Conservation (phyloP, 2,888 invertebrate genomes). For the Rosalia funebris region DNA sequence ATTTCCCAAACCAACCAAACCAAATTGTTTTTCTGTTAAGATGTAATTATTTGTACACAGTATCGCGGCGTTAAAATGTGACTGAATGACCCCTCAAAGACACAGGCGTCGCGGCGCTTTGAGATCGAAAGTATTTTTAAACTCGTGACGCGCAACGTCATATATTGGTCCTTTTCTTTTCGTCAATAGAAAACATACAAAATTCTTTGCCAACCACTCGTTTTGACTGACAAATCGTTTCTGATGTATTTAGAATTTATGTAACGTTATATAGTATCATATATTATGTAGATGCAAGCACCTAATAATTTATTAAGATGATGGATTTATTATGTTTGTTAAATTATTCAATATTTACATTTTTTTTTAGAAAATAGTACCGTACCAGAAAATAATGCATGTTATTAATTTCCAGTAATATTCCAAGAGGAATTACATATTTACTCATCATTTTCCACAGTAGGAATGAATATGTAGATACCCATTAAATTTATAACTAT, state of each 20-base stretch:
- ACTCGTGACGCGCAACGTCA: constrained; percentile 45
- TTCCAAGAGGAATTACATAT: background rate
- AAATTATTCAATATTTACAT: background rate
- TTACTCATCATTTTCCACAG: background rate
- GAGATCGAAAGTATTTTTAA: constrained; percentile 55
- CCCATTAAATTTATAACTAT: too few relatives aligned
- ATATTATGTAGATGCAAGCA: too few relatives aligned
- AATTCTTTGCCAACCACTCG: constrained; percentile 28
- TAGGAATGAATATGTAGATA: background rate
- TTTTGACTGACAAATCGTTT: constrained; percentile 16
- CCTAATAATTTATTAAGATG: constrained; percentile 5
- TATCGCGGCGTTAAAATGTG: constrained; percentile 36
- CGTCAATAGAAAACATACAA: constrained; percentile 55
- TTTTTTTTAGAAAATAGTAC: too few relatives aligned
- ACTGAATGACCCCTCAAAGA: constrained; percentile 53
- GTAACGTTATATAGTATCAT: constrained; percentile 16
- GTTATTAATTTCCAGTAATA: too few relatives aligned
- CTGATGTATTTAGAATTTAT: constrained; percentile 2
- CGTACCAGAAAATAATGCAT: too few relatives aligned
- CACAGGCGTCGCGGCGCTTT: constrained; percentile 51
- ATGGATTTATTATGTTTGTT: background rate
- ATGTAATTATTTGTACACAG: constrained; percentile 27
- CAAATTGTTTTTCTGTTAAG: background rate
- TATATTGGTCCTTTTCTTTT: constrained; percentile 43
- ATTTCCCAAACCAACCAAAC: too few relatives aligned